Percentiles rank a stretch among this genome's conserved stretches.
These are phyloP conservation scores for Hycleus phaleratus DNA, from an alignment of 1,140 invertebrate genomes.

Conservation along the genomic window DNA sequence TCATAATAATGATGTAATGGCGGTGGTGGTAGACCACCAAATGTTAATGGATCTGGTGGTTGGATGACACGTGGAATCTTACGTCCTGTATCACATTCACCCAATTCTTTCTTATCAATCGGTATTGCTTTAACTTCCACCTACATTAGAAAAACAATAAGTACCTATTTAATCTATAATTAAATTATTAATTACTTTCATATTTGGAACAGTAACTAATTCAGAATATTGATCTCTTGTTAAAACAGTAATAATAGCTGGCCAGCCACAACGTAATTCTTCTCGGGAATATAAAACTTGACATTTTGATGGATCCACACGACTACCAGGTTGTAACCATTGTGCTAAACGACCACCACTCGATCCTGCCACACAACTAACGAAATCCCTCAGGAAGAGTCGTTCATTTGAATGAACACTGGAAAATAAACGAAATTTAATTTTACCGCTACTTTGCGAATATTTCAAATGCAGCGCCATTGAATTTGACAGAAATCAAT, in stretches of 20 bases:
- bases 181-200: constrained; percentile 56
- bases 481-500: no score
- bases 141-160: constrained; percentile 15
- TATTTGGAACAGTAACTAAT: constrained; percentile 70
- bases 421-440: constrained; percentile 27
- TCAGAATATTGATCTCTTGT: constrained; percentile 91
- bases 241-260: constrained; percentile 71
- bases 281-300: constrained; percentile 70
- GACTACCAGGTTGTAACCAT: constrained; percentile 90
- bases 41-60: constrained; percentile 55
- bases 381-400: constrained; percentile 91
- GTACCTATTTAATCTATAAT: constrained; percentile 10
- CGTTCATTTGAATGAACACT: constrained; percentile 81
- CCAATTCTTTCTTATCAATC: constrained; percentile 56
- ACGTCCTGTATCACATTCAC: constrained; percentile 44
- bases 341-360: constrained; percentile 85
- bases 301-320: constrained; percentile 81
- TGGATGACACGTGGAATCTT: constrained; percentile 54
- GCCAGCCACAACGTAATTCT: constrained; percentile 73
- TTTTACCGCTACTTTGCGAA: no score
- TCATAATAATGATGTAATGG: constrained; percentile 75
- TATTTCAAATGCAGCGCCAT: no score
- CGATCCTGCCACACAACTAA: constrained; percentile 74
- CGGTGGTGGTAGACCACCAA: constrained; percentile 62
- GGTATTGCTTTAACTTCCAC: constrained; percentile 41